phyloP scores from a whole-genome alignment of 2,888 invertebrate genomes.

The Minunthozetes semirufus region DNA sequence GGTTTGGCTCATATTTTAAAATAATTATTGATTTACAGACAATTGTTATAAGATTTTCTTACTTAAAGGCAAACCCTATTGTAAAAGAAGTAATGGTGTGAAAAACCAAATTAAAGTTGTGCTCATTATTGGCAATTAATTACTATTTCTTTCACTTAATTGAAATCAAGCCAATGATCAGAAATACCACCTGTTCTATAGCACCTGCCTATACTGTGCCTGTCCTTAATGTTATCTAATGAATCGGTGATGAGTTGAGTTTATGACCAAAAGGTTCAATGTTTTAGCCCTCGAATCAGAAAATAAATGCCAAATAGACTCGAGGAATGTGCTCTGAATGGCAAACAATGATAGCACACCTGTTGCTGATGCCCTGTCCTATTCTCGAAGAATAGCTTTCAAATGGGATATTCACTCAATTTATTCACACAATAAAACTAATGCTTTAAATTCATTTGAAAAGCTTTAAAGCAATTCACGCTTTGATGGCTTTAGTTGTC shows the following conservation, averaged over 20 bases:
- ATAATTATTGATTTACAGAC: background rate
- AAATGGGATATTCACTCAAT: background rate
- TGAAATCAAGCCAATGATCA: background rate
- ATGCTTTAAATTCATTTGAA: background rate
- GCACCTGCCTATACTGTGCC: background rate
- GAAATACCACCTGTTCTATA: background rate
- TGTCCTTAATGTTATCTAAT: no score
- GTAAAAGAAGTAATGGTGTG: background rate
- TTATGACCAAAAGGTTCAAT: no score
- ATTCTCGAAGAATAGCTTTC: background rate
- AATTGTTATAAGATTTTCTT: background rate
- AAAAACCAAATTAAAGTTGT: background rate
- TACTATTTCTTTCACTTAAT: background rate
- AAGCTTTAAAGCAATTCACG: conserved; percentile 10
- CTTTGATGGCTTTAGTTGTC: conserved; percentile 6
- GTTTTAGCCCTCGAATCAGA: no score
- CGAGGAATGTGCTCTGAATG: no score
- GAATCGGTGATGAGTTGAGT: no score
- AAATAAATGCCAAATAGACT: no score
- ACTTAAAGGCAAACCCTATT: background rate
- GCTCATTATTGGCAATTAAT: conserved; percentile 1
- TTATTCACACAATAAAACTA: background rate
- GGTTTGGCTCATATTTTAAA: no score
- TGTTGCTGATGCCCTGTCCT: no score
- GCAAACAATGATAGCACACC: no score